phyloP scores from a whole-genome alignment of 1,140 invertebrate species.

The Tribolium madens region DNA sequence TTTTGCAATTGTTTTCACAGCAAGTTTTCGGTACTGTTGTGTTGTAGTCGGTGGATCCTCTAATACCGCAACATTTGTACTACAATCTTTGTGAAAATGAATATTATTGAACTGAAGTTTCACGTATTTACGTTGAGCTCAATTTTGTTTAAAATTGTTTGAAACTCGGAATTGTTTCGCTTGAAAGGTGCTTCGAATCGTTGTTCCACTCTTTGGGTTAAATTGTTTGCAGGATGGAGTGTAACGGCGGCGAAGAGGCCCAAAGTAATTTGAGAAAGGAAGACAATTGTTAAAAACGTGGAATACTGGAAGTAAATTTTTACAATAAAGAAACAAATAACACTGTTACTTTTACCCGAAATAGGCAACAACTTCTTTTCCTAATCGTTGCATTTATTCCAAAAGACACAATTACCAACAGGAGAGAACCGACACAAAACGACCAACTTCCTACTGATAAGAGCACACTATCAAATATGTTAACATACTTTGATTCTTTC shows the following conservation, averaged over 20 bases:
- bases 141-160: not conserved
- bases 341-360: not conserved
- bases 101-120: not conserved
- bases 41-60: not conserved
- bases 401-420: not conserved
- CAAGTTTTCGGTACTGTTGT: not conserved
- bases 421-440: not conserved
- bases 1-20: not conserved
- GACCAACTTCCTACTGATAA: not conserved
- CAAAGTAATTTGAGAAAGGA: not conserved
- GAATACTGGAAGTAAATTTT: not conserved
- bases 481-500: not conserved
- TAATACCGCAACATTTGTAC: not conserved
- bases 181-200: not conserved
- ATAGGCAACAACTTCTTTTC: not conserved
- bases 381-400: not conserved
- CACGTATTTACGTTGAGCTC: not conserved
- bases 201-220: not conserved
- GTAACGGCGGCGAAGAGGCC: not conserved
- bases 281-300: not conserved
- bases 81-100: not conserved
- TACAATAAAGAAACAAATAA: not conserved
- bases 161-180: not conserved
- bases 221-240: not conserved
- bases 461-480: not conserved